phyloP scores from a whole-genome alignment of 1,140 invertebrate species.

The Lasaia peninsularis region DNA sequence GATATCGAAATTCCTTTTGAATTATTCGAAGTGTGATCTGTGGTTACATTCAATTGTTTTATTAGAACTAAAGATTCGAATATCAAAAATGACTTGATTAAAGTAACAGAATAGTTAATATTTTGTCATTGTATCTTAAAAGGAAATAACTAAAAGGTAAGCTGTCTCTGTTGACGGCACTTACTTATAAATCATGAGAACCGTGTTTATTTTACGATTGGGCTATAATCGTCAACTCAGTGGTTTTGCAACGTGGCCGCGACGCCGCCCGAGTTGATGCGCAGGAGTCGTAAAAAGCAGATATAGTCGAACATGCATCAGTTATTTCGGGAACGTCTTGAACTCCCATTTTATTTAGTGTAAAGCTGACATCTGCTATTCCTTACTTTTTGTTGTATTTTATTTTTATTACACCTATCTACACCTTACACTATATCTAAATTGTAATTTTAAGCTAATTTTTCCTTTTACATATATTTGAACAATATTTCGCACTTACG shows the following conservation, averaged over 20 bases:
- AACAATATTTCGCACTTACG: no score
- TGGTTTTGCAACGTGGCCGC: conserved; percentile 60
- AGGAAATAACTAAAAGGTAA: conserved; percentile 48
- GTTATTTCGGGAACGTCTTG: conserved; percentile 52
- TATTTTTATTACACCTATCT: background rate
- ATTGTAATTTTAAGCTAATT: no score
- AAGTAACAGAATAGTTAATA: no score
- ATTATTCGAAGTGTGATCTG: no score
- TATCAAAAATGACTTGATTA: no score
- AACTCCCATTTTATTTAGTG: conserved; percentile 34
- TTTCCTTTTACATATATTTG: no score
- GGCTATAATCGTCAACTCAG: conserved; percentile 62
- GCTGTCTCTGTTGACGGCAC: conserved; percentile 56
- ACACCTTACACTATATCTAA: no score
- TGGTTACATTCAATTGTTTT: no score
- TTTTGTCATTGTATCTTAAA: background rate
- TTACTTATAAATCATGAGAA: conserved; percentile 60
- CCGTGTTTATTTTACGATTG: conserved; percentile 67
- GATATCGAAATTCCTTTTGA: no score
- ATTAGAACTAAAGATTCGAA: no score
- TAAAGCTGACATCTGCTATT: conserved; percentile 15
- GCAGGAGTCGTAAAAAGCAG: conserved; percentile 55
- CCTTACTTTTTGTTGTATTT: conserved; percentile 10
- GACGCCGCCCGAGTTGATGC: conserved; percentile 35
- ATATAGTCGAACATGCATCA: conserved; percentile 56